phyloP scores from a whole-genome alignment of 2,113 vertebrate species.

The Antechinus stuartii region DNA sequence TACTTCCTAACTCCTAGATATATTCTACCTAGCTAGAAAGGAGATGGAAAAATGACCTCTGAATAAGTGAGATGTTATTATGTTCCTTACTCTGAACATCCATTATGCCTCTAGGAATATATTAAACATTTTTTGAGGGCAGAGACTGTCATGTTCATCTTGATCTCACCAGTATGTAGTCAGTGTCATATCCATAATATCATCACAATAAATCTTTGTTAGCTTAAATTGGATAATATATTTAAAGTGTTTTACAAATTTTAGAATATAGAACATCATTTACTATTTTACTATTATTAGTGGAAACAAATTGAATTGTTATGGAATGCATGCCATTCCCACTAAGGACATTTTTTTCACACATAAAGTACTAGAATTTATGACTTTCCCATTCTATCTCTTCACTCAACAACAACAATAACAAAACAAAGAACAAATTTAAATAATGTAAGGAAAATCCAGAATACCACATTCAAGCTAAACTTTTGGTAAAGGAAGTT shows the following conservation, averaged over 20 bases:
- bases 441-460: neutral
- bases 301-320: neutral
- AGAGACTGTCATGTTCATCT: neutral
- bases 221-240: neutral
- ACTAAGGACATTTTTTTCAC: neutral
- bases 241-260: neutral
- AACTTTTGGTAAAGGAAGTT: neutral
- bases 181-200: neutral
- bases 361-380: neutral
- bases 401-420: neutral
- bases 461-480: neutral
- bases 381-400: neutral
- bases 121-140: neutral
- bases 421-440: neutral
- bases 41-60: neutral
- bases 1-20: neutral
- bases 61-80: neutral
- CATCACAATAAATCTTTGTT: neutral
- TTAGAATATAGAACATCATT: neutral
- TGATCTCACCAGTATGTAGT: neutral
- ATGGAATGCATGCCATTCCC: neutral
- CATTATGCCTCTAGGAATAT: neutral
- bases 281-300: neutral
- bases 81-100: neutral
- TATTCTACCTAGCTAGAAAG: neutral